Conservation (phyloP, 2,113 vertebrate genomes). For the Haemorhous mexicanus region DNA sequence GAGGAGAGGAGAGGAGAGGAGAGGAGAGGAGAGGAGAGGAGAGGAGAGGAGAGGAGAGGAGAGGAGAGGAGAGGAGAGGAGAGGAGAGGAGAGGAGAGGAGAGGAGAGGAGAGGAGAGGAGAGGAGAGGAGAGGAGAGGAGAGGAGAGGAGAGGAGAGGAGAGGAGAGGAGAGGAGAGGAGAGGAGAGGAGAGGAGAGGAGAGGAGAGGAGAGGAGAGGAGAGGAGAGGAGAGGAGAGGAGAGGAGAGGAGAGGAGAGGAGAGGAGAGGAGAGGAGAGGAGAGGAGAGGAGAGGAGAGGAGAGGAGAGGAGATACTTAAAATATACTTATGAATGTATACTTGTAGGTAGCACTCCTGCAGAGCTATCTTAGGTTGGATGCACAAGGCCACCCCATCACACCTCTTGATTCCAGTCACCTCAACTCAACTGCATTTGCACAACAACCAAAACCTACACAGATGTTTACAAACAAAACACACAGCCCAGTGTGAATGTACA, state of each 20-base stretch:
- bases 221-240: not conserved
- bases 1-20: no score
- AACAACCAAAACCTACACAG: not conserved
- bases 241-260: not conserved
- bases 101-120: no score
- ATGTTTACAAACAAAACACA: not conserved
- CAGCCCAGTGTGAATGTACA: fast-evolving
- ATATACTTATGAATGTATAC: not conserved
- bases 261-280: not conserved
- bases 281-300: not conserved
- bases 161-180: not conserved
- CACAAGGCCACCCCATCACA: not conserved
- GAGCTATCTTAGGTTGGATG: not conserved
- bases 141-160: not conserved
- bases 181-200: no score
- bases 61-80: not conserved
- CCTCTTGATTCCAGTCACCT: not conserved
- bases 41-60: not conserved
- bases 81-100: not conserved
- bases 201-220: not conserved
- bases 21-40: no score
- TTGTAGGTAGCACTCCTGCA: not conserved
- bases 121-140: no score
- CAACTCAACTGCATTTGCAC: not conserved
- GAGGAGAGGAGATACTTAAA: not conserved